Evolutionary conservation across 2,113 vertebrate species (phyloP).

Genomic region (Pangasianodon gigas): DNA sequence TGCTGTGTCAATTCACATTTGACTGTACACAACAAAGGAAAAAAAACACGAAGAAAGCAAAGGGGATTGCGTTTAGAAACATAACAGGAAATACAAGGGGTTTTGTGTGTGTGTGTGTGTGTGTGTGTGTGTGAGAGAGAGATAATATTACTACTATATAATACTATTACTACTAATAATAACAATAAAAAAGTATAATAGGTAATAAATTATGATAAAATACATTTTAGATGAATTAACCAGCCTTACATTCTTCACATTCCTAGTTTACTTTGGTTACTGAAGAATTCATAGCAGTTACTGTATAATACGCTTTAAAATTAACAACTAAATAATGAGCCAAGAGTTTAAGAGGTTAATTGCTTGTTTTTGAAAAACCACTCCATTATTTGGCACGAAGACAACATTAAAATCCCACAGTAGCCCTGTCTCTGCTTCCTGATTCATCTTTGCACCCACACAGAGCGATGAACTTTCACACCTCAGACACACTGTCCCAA

Average conservation of each 20-base stretch:
- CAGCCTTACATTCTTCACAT: too few relatives aligned
- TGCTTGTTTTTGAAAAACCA: neutral
- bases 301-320: constrained; percentile 1
- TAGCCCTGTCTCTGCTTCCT: constrained; percentile 3
- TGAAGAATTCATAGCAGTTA: neutral
- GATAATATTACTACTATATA: neutral
- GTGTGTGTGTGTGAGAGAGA: neutral
- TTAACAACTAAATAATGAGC: constrained; percentile 26
- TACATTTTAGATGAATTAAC: neutral
- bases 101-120: neutral
- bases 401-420: neutral
- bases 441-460: constrained; percentile 26
- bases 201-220: neutral
- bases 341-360: constrained; percentile 27
- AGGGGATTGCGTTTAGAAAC: neutral
- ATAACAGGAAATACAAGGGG: neutral
- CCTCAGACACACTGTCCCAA: constrained; percentile 1
- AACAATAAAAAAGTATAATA: too few relatives aligned
- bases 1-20: neutral
- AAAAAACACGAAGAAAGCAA: neutral
- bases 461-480: neutral
- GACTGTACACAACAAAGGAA: neutral
- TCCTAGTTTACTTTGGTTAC: neutral
- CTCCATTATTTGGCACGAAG: neutral
- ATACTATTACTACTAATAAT: neutral